phyloP scores from a whole-genome alignment of 2,888 invertebrate species.

The Sminthurides aquaticus region DNA sequence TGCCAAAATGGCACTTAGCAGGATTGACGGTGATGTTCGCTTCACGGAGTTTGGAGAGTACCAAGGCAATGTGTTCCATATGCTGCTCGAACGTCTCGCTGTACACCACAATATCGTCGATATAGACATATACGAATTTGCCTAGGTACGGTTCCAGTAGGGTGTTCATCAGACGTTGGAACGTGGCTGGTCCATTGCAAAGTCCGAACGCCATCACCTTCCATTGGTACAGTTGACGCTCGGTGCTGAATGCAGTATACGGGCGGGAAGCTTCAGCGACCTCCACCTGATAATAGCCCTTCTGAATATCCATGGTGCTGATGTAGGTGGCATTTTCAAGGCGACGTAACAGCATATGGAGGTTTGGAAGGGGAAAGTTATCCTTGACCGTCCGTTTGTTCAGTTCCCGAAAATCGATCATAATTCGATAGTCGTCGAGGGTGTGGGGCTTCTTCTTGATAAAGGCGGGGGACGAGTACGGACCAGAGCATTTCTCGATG shows the following conservation, averaged over 20 bases:
- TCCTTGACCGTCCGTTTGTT: conserved; percentile 33
- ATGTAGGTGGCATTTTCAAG: conserved; percentile 21
- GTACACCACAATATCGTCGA: conserved; percentile 41
- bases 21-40: not conserved
- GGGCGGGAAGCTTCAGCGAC: conserved; percentile 25
- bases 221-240: conserved; percentile 39
- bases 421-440: too few species aligned
- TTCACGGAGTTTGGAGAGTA: not conserved
- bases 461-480: not conserved
- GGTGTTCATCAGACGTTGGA: not conserved
- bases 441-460: not conserved
- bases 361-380: too few species aligned
- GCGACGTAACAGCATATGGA: conserved; percentile 41
- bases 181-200: conserved; percentile 32
- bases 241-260: conserved; percentile 41
- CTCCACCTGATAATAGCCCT: conserved; percentile 34
- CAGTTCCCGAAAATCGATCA: too few species aligned
- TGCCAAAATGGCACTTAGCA: not conserved
- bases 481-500: not conserved
- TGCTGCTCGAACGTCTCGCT: not conserved
- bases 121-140: too few species aligned
- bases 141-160: not conserved
- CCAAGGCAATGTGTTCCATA: not conserved
- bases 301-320: conserved; percentile 36
- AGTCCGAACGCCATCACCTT: conserved; percentile 44